A percentile compares a stretch with the other conserved stretches of the same genome.
Conservation (phyloP, 1,140 invertebrate genomes). For the Panagrolaimus sp. region DNA sequence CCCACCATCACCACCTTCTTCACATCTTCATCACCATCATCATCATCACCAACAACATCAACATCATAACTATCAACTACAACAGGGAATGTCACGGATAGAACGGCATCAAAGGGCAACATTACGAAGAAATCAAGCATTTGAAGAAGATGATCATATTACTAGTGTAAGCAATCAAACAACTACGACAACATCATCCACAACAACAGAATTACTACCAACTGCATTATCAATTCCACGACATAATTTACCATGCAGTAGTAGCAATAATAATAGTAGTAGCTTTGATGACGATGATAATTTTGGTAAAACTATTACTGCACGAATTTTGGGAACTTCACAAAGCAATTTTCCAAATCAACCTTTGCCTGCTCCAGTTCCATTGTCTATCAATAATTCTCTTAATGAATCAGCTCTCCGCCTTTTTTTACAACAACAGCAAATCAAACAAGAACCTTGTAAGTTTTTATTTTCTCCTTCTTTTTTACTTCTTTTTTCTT, state of each 20-base stretch:
- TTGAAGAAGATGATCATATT: constrained; percentile 9
- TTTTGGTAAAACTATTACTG: neutral
- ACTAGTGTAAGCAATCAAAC: neutral
- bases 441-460: constrained; percentile 12
- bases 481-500: neutral
- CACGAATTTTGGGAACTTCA: constrained; percentile 7
- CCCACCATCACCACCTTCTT: too few species aligned
- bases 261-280: neutral
- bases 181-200: too few species aligned
- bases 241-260: neutral
- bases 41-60: neutral
- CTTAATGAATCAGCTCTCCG: constrained; percentile 9
- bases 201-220: neutral
- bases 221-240: neutral
- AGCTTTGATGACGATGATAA: constrained; percentile 6
- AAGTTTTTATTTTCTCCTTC: neutral
- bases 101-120: neutral
- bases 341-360: neutral
- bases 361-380: neutral
- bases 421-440: constrained; percentile 9
- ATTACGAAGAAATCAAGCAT: neutral
- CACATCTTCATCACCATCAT: too few species aligned
- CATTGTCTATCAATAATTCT: neutral
- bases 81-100: neutral
- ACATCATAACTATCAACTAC: neutral